Evolutionary conservation across 2,888 invertebrate genomes (phyloP), one percentile per base, ranked within the genome.

Genomic region (Gasteruption jaculator): DNA sequence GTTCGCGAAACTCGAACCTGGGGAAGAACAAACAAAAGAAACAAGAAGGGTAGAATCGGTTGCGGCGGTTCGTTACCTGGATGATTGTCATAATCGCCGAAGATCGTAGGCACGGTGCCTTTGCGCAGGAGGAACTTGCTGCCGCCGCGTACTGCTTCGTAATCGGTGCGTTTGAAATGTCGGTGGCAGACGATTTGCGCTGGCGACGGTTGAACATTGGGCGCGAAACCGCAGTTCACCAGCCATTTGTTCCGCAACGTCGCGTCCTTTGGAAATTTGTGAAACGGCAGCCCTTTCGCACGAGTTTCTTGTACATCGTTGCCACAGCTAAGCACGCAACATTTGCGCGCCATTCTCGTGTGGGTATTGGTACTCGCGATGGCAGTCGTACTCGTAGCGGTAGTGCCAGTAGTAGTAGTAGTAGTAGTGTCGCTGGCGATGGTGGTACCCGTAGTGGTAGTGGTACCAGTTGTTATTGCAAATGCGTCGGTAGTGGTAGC

Each of bases 81-180:
- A 54, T 67, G 65, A 46, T 61, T 60, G 45, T 65, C 58, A 50
- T 67, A 65, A 33, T 65, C 52, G 10, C 80, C 75, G 69, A 87
- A 86, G 40, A 86, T 82, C 44, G 84, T 82, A 5, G 86, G 86
- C 34, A 84, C 74, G 5, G 84, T 82, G 51, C 83, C 85, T 70
- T 81, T 77, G 64, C 79, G 81, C 35, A 87, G 71, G 63, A 83
- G 72, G 64, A 83, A 85, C 73, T 84, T 86, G 46, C 80, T 78
- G 44, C 81, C 79, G 68, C 82, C 80, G 56, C 78, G 80, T 56
- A 80, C 81, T 50, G 76, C 76, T 69, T 83, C 78, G 71, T 86
- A 87, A 71, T 87, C 86, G 19, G 76, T 78, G 54, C 81, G 79
- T 55, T 81, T 74, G 66, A 87, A 87, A 70, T 87, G 87, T 45